These are phyloP conservation scores for Camptogramma bilineatum DNA, from an alignment of 2,888 invertebrate genomes.

Conservation along the genomic window DNA sequence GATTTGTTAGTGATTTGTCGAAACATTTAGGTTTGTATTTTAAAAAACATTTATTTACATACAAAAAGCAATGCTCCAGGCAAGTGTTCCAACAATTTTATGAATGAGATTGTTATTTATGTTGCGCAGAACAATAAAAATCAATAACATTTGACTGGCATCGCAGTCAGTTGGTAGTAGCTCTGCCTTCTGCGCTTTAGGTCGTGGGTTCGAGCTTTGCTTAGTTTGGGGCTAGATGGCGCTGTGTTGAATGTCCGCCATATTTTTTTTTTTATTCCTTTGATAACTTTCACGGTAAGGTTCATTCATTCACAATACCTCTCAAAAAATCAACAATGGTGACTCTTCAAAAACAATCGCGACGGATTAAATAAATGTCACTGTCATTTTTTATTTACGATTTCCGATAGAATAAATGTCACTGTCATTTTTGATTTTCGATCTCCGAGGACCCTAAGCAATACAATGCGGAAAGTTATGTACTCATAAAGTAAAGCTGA, in stretches of 20 bases:
- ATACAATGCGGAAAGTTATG: constrained; percentile 11
- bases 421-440: constrained; percentile 27
- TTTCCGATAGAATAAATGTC: too few relatives aligned
- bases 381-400: constrained; percentile 27
- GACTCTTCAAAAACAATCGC: constrained; percentile 27
- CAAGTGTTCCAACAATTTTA: background rate
- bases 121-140: constrained; percentile 13
- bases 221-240: too few relatives aligned
- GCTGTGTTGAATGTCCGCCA: too few relatives aligned
- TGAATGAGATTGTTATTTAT: constrained; percentile 3
- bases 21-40: constrained; percentile 36
- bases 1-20: constrained; percentile 38
- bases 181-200: too few relatives aligned
- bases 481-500: background rate
- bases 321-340: constrained; percentile 17
- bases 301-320: constrained; percentile 22
- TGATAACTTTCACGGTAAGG: constrained; percentile 19
- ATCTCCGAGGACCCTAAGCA: constrained; percentile 11
- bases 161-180: too few relatives aligned
- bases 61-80: constrained; percentile 2
- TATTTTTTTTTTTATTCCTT: too few relatives aligned
- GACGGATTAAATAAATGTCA: constrained; percentile 12
- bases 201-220: too few relatives aligned
- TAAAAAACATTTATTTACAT: constrained; percentile 9
- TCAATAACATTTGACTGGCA: constrained; percentile 8